Evolutionary conservation across 2,113 vertebrate species (phyloP), one percentile per base, ranked within the genome.

Genomic region (Rafetus swinhoei): DNA sequence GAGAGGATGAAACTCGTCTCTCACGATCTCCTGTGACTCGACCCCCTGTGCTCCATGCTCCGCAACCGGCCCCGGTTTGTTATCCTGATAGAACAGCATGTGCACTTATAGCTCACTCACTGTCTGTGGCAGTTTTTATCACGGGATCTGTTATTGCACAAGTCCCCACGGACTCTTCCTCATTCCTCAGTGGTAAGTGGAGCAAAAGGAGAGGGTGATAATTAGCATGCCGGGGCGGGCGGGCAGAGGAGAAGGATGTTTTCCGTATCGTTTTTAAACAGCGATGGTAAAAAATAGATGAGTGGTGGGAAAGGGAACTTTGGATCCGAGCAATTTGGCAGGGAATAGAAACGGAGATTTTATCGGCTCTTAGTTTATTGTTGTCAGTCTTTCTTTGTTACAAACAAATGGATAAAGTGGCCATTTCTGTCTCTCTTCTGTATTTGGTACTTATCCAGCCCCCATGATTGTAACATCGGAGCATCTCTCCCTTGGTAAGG

Each of bases 281-380:
- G 57, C 92, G 79, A 27, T 50, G 77, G 53, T 54, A 82, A 89
- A 96, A 97, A 91, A 55, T 12, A 89, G 86, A 81, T 53, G n/a
- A 85, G 56, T 81, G 85, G 6, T 62, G 52, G 56, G 69, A 69
- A 65, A 81, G 83, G 91, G 60, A 87, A 65, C 80, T 19, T 12
- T 8, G 24, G 8, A 32, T 11, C 7, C 0, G 80, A 50, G 54
- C n/a, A 89, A 53, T 83, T 89, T 62, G 29, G 0, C 19, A 2
- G 86, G 82, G 80, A 88, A 15, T 19, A 84, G 57, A 5, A 1
- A 19, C 4, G 8, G 0, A 24, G 45, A 27, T 32, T 81, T 65
- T 62, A 91, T 11, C 82, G 82, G 32, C 81, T 57, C 89, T 84
- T 74, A 29, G 54, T 53, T 54, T 92, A 88, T 53, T 79, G 76